These are phyloP conservation scores for Ptychochromis oligacanthus DNA, from an alignment of 2,113 vertebrate genomes.

Conservation along the genomic window DNA sequence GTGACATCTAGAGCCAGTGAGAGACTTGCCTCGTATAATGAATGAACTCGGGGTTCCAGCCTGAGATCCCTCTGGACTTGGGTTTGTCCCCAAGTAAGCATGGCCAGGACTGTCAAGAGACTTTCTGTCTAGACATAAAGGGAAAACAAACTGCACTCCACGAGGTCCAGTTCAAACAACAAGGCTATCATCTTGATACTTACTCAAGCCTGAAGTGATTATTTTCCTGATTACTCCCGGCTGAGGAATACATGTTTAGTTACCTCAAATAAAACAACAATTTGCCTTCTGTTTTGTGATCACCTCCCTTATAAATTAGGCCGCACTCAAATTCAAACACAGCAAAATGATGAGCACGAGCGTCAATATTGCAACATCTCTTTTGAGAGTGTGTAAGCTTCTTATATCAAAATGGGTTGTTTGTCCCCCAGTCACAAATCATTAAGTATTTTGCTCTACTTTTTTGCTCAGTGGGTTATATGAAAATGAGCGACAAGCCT, in stretches of 20 bases:
- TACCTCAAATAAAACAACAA: constrained; percentile 62
- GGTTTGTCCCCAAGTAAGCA: constrained; percentile 26
- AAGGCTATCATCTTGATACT: constrained; percentile 44
- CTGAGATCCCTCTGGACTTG: constrained; percentile 59
- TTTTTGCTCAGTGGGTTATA: constrained; percentile 71
- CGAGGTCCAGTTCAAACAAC: constrained; percentile 59
- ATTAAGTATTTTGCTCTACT: constrained; percentile 75
- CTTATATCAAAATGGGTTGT: constrained; percentile 76
- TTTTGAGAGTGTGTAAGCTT: constrained; percentile 72
- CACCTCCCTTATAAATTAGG: constrained; percentile 63
- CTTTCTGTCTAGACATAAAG: constrained; percentile 53
- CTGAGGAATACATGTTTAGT: constrained; percentile 65
- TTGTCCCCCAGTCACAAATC: constrained; percentile 75
- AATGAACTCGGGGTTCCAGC: constrained; percentile 47
- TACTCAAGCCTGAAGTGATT: constrained; percentile 49
- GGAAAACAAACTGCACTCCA: constrained; percentile 33
- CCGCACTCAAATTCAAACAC: constrained; percentile 58
- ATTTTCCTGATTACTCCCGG: constrained; percentile 63
- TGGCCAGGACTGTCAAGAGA: constrained; percentile 52
- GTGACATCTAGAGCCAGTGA: constrained; percentile 45
- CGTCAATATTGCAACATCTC: constrained; percentile 58
- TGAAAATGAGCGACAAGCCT: constrained; percentile 73
- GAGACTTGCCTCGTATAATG: constrained; percentile 61
- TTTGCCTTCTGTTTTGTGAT: constrained; percentile 63
- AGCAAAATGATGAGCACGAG: constrained; percentile 31